These are phyloP conservation scores for Troglohyphantes excavatus DNA, from an alignment of 2,888 invertebrate genomes.

Conservation along the genomic window DNA sequence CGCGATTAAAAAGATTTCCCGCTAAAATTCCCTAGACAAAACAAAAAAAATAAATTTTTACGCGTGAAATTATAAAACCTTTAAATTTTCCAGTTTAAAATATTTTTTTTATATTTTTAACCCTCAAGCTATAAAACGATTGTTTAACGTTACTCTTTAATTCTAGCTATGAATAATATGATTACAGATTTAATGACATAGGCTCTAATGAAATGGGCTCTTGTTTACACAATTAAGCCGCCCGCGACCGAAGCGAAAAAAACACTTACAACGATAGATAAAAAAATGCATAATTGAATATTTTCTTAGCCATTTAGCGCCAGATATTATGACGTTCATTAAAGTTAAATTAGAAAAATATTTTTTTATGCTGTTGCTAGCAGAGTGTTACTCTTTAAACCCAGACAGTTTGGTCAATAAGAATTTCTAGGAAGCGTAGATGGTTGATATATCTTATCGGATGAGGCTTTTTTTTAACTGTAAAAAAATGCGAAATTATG, in stretches of 20 bases:
- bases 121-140: slow-evolving; percentile 65
- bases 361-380: slow-evolving; percentile 22
- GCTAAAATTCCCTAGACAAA: slow-evolving; percentile 33
- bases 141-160: slow-evolving; percentile 68
- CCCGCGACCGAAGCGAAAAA: slow-evolving; percentile 16
- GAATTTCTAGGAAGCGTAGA: slow-evolving; percentile 14
- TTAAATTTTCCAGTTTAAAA: slow-evolving; percentile 42
- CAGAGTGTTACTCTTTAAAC: slow-evolving; percentile 35
- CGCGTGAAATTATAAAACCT: slow-evolving; percentile 46
- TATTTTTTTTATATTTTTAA: slow-evolving; percentile 44
- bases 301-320: slow-evolving; percentile 73
- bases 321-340: slow-evolving; percentile 71
- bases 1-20: slow-evolving; percentile 9
- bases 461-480: slow-evolving; percentile 40
- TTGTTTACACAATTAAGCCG: slow-evolving; percentile 74
- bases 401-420: slow-evolving; percentile 53
- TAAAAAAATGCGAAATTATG: slow-evolving; percentile 43
- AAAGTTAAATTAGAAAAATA: slow-evolving; percentile 76
- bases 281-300: slow-evolving; percentile 72
- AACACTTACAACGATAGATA: slow-evolving; percentile 38
- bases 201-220: slow-evolving; percentile 61
- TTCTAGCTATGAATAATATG: slow-evolving; percentile 71
- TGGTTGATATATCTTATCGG: slow-evolving; percentile 32
- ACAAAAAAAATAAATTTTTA: slow-evolving; percentile 2
- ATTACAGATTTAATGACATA: slow-evolving; percentile 71